Conservation (phyloP, 1,140 invertebrate species). For the Monochamus saltuarius region DNA sequence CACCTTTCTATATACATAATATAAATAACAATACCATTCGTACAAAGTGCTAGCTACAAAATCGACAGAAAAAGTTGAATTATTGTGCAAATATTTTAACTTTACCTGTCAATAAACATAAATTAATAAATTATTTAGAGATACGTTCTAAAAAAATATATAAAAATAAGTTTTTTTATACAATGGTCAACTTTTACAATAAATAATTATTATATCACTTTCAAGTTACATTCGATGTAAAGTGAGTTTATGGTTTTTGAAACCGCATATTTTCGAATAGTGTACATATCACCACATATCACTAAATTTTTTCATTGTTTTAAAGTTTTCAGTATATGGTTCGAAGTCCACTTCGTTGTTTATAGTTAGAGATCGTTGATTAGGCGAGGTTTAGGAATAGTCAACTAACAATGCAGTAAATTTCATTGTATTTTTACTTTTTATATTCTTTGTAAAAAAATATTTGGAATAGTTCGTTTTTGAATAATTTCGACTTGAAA, state of each 20-base stretch:
- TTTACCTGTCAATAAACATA: constrained; percentile 24
- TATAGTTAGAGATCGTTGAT: too few relatives aligned
- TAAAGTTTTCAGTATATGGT: too few relatives aligned
- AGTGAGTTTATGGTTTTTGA: not conserved
- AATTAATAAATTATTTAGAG: constrained; percentile 14
- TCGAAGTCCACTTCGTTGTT: too few relatives aligned
- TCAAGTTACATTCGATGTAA: constrained; percentile 5
- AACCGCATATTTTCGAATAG: constrained; percentile 4
- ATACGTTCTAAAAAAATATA: not conserved
- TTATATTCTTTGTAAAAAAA: too few relatives aligned
- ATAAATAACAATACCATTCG: constrained; percentile 29
- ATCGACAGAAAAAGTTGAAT: constrained; percentile 29
- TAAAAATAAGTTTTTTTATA: not conserved
- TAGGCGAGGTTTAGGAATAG: too few relatives aligned
- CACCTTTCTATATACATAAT: constrained; percentile 29
- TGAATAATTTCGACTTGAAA: too few relatives aligned
- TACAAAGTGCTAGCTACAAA: constrained; percentile 3
- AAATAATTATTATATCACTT: constrained; percentile 8
- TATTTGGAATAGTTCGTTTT: too few relatives aligned
- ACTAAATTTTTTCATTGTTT: not conserved
- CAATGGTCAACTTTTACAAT: not conserved
- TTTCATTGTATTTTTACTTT: too few relatives aligned
- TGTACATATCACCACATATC: constrained; percentile 7
- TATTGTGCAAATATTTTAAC: constrained; percentile 10
- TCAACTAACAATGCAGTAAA: too few relatives aligned